These are phyloP conservation scores for Sebastes trivittatus DNA, from an alignment of 2,797 vertebrate genomes.

Conservation along the genomic window DNA sequence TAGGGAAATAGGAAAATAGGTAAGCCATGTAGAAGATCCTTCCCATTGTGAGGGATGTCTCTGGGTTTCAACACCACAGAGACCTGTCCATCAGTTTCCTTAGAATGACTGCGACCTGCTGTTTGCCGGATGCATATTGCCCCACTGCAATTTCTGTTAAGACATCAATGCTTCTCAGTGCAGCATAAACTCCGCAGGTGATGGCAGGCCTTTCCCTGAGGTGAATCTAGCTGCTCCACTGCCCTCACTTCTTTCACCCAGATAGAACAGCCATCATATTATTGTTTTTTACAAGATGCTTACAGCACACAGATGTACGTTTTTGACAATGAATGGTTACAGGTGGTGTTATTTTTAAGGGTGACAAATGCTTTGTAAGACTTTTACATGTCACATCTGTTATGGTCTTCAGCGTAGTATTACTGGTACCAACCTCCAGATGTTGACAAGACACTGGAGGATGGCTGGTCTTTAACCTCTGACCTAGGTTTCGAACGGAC, in stretches of 20 bases:
- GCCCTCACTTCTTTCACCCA: constrained; percentile 19
- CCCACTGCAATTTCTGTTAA: constrained; percentile 22
- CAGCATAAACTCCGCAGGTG: constrained; percentile 20
- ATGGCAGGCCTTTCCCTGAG: constrained; percentile 40
- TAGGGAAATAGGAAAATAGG: not conserved
- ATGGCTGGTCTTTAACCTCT: no score
- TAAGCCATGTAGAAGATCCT: not conserved
- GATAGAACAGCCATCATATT: constrained; percentile 4
- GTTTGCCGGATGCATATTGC: constrained; percentile 11
- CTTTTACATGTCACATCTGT: not conserved
- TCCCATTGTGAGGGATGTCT: not conserved
- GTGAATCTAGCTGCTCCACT: constrained; percentile 17
- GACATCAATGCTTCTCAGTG: constrained; percentile 25
- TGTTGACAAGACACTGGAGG: no score
- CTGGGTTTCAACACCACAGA: constrained; percentile 3
- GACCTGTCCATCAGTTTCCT: constrained; percentile 7
- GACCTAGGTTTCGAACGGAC: no score
- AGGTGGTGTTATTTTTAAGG: not conserved
- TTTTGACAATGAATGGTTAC: not conserved
- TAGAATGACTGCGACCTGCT: constrained; percentile 20
- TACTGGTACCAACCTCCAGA: no score
- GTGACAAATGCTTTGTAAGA: not conserved
- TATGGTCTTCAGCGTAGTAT: no score
- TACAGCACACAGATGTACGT: not conserved
- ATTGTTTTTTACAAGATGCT: not conserved